These are phyloP conservation scores for Acromyrmex echinatior DNA, from an alignment of 1,140 invertebrate species.

Conservation along the genomic window DNA sequence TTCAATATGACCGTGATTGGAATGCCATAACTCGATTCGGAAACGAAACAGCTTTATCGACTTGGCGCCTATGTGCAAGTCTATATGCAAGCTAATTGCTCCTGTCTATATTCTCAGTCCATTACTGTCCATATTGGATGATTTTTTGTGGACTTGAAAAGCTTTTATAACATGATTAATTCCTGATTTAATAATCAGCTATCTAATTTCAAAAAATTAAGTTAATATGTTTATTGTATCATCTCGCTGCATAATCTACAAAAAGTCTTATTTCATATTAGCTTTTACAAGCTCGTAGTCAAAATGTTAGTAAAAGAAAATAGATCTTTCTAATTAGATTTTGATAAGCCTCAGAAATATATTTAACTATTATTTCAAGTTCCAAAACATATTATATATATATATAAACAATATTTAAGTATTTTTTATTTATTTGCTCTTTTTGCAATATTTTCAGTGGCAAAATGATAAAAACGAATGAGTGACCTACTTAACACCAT, in stretches of 20 bases:
- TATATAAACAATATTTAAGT: neutral
- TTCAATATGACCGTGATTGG: constrained; percentile 69
- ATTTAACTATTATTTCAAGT: neutral
- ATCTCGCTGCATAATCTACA: neutral
- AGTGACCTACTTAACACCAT: constrained; percentile 59
- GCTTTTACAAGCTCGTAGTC: neutral
- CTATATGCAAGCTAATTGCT: constrained; percentile 29
- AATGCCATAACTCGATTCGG: constrained; percentile 50
- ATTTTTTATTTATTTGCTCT: neutral
- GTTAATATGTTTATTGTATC: neutral
- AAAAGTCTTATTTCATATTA: neutral
- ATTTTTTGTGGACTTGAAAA: neutral
- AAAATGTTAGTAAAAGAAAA: neutral
- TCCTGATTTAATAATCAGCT: neutral
- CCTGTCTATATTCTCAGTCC: neutral
- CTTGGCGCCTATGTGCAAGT: neutral
- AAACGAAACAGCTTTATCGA: constrained; percentile 74
- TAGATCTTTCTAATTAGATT: neutral
- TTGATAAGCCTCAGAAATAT: constrained; percentile 9
- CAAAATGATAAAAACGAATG: constrained; percentile 74
- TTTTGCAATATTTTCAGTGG: constrained; percentile 38
- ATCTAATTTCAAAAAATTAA: constrained; percentile 3
- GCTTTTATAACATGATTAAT: neutral
- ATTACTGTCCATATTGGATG: neutral
- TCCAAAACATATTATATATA: neutral